Base-by-base conservation (phyloP, 2,888 invertebrate genomes). In the Dione vanillae region DNA sequence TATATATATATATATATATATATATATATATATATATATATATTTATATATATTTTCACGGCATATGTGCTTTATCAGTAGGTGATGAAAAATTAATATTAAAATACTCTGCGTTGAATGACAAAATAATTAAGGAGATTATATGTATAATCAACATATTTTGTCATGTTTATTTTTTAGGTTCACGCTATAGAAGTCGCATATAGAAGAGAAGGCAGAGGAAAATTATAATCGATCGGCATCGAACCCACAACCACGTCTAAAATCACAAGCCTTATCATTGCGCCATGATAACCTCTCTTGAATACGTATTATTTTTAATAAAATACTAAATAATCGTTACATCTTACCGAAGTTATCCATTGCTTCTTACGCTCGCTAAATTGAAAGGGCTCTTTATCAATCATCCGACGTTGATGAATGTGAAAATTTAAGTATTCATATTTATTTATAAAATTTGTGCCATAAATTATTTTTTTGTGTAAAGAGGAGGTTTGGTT, bases 261-360 rank as follows among this genome's bases (percentile, higher is more conserved):
- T 49, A 49, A 10, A 49, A 5, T 6, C 16, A 49, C 11, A 11
- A 9, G 0, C 8, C 10, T n/a, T 19, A 10, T 5, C 49, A n/a
- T 16, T 49, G 11, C 1, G 11, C 49, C 19, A 49, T 2, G 19
- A 49, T 19, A 16, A 6, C 1, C 11, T 49, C 11, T 16, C 27
- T 27, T 5, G 27, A 27, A 27, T 27, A 27, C 27, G 27, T 27
- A 27, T 27, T 27, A 27, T 27, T 27, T 27, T 27, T 27, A 40
- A 56, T 56, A 56, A 56, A 16, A 7, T 37, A 2, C 19, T 47
- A 35, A 47, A 64, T 27, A 45, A 67, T 14, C 11, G 27, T 49
- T 20, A 27, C 56, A 37, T 69, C 69, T 72, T 65, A 74, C 75
- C 73, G 64, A 72, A 76, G 62, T 71, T 71, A 72, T 76, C 76